Base-by-base conservation (phyloP, 64 coral and sea anemone species). In the Trachythela sp. region DNA sequence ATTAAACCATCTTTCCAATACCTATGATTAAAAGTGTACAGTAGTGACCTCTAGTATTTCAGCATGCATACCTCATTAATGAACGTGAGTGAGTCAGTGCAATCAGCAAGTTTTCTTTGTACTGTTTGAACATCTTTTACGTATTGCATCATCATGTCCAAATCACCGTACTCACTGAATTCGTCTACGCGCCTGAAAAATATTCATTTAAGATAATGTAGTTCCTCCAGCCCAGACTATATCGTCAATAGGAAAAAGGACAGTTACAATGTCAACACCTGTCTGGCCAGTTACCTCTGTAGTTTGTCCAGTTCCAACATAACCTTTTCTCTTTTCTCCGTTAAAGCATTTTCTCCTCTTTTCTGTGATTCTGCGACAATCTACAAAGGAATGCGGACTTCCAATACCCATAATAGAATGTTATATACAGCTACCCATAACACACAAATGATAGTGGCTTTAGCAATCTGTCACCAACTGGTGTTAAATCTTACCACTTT, bases 101-200 rank as follows among this genome's bases (percentile, higher is more conserved):
- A 88, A 15, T 99, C 96, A 8, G 52, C 51, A 37, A 99, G 96
- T 88, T 99, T 99, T 70, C 94, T 94, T 84, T 99, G 96, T 84
- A 99, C 89, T 85, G 96, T 85, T 51, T 94, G 93, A 4, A 99
- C 83, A 48, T 99, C 96, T 77, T 94, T 99, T 13, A 99, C 91
- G 35, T 99, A 99, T 58, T 99, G 96, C 77, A 94, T 91, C 96
- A 99, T 99, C 93, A 93, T 91, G 45, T 99, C 96, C 83, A 99
- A 51, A 80, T 99, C 96, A 48, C 93, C 93, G 50, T 94, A 94
- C 60, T 98, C 95, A n/a, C 91, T 98, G 71, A 98, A 98, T 93
- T 98, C 95, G 37, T 98, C 95, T 17, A 98, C 91, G 0, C 96
- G 96, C 48, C 96, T 99, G 27, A 84, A 13, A 58, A 54, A 40